These are phyloP conservation scores for Pterocles gutturalis DNA, from an alignment of 2,113 vertebrate genomes.

Conservation along the genomic window DNA sequence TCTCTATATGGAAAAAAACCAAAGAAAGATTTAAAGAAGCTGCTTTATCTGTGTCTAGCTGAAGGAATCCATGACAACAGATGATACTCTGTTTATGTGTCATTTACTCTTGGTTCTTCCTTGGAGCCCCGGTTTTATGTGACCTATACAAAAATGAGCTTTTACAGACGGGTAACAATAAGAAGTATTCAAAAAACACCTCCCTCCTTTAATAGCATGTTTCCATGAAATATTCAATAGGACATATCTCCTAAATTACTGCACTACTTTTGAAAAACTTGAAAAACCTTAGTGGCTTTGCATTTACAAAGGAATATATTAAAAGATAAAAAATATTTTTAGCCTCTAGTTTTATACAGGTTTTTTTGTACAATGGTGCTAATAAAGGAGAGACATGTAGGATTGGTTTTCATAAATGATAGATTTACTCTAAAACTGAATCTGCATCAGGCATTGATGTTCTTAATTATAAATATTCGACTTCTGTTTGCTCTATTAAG, in stretches of 20 bases:
- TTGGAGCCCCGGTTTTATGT: background rate
- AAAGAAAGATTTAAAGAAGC: background rate
- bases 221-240: background rate
- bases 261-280: background rate
- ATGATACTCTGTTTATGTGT: background rate
- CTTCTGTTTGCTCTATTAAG: background rate
- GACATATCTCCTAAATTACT: background rate
- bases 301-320: background rate
- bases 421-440: background rate
- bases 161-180: background rate
- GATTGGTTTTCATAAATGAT: background rate
- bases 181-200: background rate
- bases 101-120: background rate
- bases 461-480: conserved; percentile 12
- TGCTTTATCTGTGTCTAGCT: background rate
- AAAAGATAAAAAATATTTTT: background rate
- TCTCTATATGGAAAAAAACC: background rate
- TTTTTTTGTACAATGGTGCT: background rate
- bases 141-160: background rate
- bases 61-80: background rate
- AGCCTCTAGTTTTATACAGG: background rate
- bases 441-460: background rate
- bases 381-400: background rate
- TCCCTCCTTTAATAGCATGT: background rate
- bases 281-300: background rate